phyloP scores from a whole-genome alignment of 2,888 invertebrate genomes.

The Epinotia bilunana region DNA sequence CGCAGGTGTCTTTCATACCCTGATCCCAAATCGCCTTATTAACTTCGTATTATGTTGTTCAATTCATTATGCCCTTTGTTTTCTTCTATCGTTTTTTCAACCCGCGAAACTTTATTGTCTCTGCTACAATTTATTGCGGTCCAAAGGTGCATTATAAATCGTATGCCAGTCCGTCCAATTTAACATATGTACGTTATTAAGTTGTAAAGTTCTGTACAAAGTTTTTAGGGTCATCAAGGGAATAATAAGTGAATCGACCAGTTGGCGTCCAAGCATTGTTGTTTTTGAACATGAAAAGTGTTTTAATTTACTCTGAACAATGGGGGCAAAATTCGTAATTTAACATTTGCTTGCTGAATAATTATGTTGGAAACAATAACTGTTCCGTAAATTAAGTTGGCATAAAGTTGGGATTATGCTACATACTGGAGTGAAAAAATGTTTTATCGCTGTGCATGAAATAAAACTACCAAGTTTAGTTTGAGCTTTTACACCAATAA shows the following conservation, averaged over 20 bases:
- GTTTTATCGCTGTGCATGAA: slow-evolving; percentile 50
- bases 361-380: slow-evolving; percentile 35
- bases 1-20: slow-evolving; percentile 74
- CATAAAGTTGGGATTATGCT: slow-evolving; percentile 44
- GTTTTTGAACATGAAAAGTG: slow-evolving; percentile 51
- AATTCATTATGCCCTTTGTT: slow-evolving; percentile 83
- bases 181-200: slow-evolving; percentile 83
- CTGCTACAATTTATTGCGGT: slow-evolving; percentile 72
- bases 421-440: slow-evolving; percentile 32
- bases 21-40: slow-evolving; percentile 65
- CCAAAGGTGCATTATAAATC: slow-evolving; percentile 79
- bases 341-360: slow-evolving; percentile 34
- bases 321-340: slow-evolving; percentile 51
- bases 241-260: slow-evolving; percentile 58
- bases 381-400: slow-evolving; percentile 14
- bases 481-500: not conserved
- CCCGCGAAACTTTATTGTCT: slow-evolving; percentile 77
- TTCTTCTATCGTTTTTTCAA: slow-evolving; percentile 71
- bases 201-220: slow-evolving; percentile 74
- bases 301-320: slow-evolving; percentile 67
- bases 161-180: slow-evolving; percentile 64
- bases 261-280: slow-evolving; percentile 56
- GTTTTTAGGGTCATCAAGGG: slow-evolving; percentile 70
- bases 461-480: not conserved
- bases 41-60: slow-evolving; percentile 78